These are phyloP conservation scores for Calidris pygmaea DNA, from an alignment of 2,113 vertebrate species.

Conservation along the genomic window DNA sequence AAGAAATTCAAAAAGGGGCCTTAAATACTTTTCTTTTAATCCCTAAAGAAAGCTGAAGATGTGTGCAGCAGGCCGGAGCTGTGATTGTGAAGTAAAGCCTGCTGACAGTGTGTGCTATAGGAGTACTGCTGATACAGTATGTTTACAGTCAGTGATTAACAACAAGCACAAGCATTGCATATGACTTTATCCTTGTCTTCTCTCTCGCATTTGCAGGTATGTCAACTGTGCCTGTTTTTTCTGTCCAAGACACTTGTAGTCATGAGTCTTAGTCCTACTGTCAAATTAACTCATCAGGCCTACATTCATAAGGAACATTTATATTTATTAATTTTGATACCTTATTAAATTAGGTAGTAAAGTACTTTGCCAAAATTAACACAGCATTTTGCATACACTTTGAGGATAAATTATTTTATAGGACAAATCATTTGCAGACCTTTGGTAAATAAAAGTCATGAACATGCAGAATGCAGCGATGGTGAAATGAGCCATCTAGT, in stretches of 20 bases:
- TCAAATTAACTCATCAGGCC: neutral
- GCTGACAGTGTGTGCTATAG: neutral
- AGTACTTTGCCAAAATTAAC: neutral
- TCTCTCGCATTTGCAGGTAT: neutral
- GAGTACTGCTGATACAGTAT: neutral
- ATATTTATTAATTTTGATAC: neutral
- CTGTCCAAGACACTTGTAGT: neutral
- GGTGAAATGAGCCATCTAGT: neutral
- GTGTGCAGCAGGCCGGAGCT: neutral
- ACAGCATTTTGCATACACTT: neutral
- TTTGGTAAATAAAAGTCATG: neutral
- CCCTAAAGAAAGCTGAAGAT: neutral
- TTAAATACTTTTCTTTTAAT: neutral
- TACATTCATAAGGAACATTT: neutral
- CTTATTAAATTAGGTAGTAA: neutral
- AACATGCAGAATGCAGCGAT: neutral
- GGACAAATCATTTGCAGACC: neutral
- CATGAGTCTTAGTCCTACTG: neutral
- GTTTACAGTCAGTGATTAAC: neutral
- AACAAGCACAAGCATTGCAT: neutral
- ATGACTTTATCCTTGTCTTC: neutral
- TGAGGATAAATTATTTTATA: neutral
- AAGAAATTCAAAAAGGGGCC: neutral
- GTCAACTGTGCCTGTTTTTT: neutral
- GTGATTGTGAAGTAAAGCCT: neutral